These are phyloP conservation scores for Trissolcus brochymenae DNA, from an alignment of 2,888 invertebrate species.

Conservation along the genomic window DNA sequence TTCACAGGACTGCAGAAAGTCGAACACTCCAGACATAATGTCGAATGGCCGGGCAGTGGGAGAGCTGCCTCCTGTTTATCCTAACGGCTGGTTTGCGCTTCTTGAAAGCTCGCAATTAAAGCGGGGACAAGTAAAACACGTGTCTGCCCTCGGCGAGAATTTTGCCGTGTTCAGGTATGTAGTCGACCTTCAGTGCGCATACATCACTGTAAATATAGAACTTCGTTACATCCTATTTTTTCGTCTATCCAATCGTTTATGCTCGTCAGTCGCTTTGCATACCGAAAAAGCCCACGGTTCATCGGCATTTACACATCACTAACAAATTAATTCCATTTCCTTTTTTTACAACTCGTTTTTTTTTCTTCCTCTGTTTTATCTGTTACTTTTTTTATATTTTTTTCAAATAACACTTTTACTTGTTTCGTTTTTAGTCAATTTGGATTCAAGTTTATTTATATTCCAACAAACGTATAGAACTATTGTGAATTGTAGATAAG, in stretches of 20 bases:
- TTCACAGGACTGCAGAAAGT: slow-evolving; percentile 43
- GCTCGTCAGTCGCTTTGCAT: slow-evolving; percentile 25
- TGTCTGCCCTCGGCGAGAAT: slow-evolving; percentile 82
- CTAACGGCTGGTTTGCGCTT: slow-evolving; percentile 93
- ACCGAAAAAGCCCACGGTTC: neutral
- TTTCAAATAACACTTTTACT: neutral
- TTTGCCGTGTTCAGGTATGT: slow-evolving; percentile 73
- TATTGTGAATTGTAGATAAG: too few species aligned
- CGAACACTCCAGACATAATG: slow-evolving; percentile 25
- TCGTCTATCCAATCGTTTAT: slow-evolving; percentile 37
- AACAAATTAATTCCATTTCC: neutral
- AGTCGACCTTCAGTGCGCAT: slow-evolving; percentile 66
- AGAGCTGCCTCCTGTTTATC: slow-evolving; percentile 87
- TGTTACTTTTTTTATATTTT: neutral
- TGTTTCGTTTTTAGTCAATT: too few species aligned
- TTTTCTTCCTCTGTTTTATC: neutral
- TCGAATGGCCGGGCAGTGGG: slow-evolving; percentile 79
- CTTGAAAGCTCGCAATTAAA: slow-evolving; percentile 82
- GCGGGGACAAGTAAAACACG: slow-evolving; percentile 79
- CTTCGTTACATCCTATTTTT: slow-evolving; percentile 46
- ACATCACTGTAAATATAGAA: slow-evolving; percentile 53
- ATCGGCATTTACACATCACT: neutral
- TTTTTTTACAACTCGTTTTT: slow-evolving; percentile 10
- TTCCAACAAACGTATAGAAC: too few species aligned
- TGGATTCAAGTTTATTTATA: too few species aligned